Percentiles rank a stretch among this genome's conserved stretches.
Conservation (phyloP, 2,888 invertebrate species). For the Polyploca ridens region DNA sequence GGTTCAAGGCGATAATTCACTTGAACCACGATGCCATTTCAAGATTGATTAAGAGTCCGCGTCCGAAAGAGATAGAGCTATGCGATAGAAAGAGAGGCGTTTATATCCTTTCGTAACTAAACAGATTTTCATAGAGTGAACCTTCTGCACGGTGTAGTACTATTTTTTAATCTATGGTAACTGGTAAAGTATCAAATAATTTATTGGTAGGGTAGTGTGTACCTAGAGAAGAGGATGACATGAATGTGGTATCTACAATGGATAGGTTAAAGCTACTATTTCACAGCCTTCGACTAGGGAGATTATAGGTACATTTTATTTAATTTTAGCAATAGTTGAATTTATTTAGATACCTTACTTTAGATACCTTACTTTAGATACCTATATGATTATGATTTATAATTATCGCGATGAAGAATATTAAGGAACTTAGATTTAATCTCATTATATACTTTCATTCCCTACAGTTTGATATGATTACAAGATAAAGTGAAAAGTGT, state of each 20-base stretch:
- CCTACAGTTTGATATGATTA: conserved; percentile 15
- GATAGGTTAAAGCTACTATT: conserved; percentile 80
- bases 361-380: conserved; percentile 19
- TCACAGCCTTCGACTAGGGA: conserved; percentile 81
- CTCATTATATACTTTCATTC: conserved; percentile 15
- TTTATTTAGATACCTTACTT: conserved; percentile 27
- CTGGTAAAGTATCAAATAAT: too few species aligned
- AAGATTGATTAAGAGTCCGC: too few species aligned
- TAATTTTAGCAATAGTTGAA: conserved; percentile 34
- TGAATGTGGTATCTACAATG: conserved; percentile 64
- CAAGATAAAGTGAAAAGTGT: conserved; percentile 7
- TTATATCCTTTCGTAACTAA: too few species aligned
- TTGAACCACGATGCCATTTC: too few species aligned
- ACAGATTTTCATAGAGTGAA: too few species aligned
- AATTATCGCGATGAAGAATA: conserved; percentile 18
- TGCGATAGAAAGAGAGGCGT: too few species aligned
- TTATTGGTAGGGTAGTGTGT: too few species aligned
- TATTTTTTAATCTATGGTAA: too few species aligned
- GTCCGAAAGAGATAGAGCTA: too few species aligned
- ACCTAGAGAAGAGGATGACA: not conserved
- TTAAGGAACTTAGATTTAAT: conserved; percentile 18
- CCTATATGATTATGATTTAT: conserved; percentile 9
- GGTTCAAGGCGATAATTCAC: too few species aligned
- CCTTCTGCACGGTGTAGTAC: too few species aligned
- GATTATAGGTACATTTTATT: conserved; percentile 41